These are phyloP conservation scores for Spisula solida DNA, from an alignment of 2,888 invertebrate species.

Conservation along the genomic window DNA sequence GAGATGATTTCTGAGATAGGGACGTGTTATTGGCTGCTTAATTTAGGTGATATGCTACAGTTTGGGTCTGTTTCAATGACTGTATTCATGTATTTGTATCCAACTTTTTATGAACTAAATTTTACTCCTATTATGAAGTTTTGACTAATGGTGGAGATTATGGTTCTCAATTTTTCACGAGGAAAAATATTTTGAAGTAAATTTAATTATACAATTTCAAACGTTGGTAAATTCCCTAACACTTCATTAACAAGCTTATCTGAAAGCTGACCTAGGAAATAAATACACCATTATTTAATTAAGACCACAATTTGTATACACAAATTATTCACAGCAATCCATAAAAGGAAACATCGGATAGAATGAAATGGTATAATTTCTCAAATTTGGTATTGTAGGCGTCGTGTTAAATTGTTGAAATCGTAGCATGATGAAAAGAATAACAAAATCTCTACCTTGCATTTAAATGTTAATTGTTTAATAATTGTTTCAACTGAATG, in stretches of 20 bases:
- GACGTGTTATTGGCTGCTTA: no score
- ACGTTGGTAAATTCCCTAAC: not conserved
- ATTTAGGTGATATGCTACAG: no score
- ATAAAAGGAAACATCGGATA: constrained; percentile 1
- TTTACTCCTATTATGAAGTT: no score
- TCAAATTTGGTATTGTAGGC: not conserved
- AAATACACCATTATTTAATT: constrained; percentile 6
- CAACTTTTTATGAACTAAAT: no score
- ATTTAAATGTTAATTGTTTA: no score
- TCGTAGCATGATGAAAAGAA: not conserved
- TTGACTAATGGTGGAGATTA: no score
- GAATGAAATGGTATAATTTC: constrained; percentile 14
- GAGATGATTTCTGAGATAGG: no score
- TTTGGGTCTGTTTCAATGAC: no score
- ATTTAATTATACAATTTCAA: not conserved
- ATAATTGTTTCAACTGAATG: no score
- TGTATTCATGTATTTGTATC: no score
- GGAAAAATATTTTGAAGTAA: no score
- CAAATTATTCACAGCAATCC: not conserved
- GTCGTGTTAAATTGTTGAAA: not conserved
- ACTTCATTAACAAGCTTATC: constrained; percentile 13
- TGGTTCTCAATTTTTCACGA: no score
- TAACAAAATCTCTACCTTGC: not conserved
- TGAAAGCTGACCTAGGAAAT: not conserved
- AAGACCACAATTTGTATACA: not conserved